Base-by-base conservation (phyloP, 2,888 invertebrate genomes). In the Lochmaea capreae region DNA sequence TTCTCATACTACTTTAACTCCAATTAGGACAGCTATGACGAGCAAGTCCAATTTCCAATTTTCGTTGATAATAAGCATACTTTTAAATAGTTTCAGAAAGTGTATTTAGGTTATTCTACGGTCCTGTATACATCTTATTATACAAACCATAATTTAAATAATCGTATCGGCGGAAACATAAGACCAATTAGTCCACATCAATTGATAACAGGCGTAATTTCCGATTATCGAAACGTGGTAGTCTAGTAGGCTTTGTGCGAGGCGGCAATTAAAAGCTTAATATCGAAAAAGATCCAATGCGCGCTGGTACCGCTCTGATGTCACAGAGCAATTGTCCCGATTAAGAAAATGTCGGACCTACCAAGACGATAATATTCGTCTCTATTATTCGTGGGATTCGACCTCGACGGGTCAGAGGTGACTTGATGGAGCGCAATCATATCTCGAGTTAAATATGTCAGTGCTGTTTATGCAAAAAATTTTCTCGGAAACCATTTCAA, bases 331-430 rank as follows among this genome's bases (percentile, higher is more conserved):
- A 76, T 76, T 76, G 72, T 76, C 54, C 72, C 68, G 76, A 73
- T 76, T 76, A 74, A 74, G 76, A 72, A 76, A 62, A 57, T 58
- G 73, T 75, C 71, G 78, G 72, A 72, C 72, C 72, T 73, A 78
- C 77, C 76, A 73, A 78, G 80, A 77, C 74, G 79, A 74, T 79
- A 65, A 49, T 16, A 58, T 52, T 52, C 77, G 79, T 75, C 76
- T 77, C 76, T 77, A 72, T 77, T 74, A 72, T 78, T 62, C 68
- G 76, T 73, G 73, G 66, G 76, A 72, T 59, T 71, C 74, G 67
- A 71, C 63, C 68, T 65, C 49, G 46, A 66, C 11, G 66, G 76
- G 73, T 71, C 76, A 73, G 49, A 76, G 76, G 76, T 76, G 72
- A 61, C 65, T 54, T 43, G 67, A 67, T 43, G 16, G 22, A 67